A percentile compares a stretch with the other conserved stretches of the same genome.
These are phyloP conservation scores for Geophilus truncorum DNA, from an alignment of 2,888 invertebrate genomes.

Conservation along the genomic window DNA sequence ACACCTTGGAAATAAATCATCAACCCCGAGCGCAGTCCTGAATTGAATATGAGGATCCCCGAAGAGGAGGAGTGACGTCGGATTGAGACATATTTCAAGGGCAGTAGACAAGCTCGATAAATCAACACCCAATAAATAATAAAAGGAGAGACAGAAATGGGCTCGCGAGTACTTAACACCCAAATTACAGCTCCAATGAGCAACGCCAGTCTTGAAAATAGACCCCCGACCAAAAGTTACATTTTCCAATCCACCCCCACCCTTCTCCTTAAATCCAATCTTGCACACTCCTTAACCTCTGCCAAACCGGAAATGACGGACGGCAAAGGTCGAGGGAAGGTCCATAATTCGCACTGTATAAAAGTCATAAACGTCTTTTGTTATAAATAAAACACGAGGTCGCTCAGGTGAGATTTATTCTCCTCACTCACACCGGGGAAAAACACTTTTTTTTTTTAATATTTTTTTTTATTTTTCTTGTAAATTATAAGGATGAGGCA, in stretches of 20 bases:
- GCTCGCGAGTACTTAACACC: background rate
- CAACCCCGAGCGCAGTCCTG: background rate
- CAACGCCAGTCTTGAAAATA: background rate
- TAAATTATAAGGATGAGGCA: too few relatives aligned
- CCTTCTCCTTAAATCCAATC: too few relatives aligned
- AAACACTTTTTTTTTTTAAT: background rate
- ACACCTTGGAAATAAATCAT: background rate
- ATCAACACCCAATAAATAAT: conserved; percentile 10
- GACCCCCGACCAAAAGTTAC: background rate
- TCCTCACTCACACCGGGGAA: background rate
- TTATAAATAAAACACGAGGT: background rate
- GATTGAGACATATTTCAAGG: conserved; percentile 10
- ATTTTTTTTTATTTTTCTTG: background rate
- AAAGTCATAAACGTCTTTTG: background rate
- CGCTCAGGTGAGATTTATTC: background rate
- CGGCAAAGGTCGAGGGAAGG: background rate
- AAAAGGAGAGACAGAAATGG: background rate
- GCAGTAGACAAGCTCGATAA: background rate
- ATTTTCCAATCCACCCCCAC: background rate
- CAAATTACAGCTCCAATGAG: background rate
- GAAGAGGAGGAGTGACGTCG: background rate
- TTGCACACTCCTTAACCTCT: background rate
- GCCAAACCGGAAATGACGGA: conserved; percentile 1
- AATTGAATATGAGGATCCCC: background rate
- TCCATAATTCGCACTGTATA: background rate